A percentile compares a stretch with the other conserved stretches of the same genome.
These are phyloP conservation scores for Coptodon bakossiorum DNA, from an alignment of 2,113 vertebrate genomes.

Conservation along the genomic window DNA sequence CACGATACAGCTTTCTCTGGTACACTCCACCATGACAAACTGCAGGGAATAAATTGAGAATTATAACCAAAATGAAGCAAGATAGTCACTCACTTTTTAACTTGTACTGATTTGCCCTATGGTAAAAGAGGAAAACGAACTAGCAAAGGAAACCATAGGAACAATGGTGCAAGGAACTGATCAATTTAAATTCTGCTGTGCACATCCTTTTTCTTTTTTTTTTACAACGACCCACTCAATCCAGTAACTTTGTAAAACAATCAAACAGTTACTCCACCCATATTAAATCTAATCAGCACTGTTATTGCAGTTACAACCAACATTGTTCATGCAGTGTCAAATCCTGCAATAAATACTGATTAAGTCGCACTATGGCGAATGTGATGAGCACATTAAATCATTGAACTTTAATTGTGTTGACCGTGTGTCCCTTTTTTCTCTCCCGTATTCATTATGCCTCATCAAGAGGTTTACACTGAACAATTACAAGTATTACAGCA, in stretches of 20 bases:
- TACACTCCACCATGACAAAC: constrained; percentile 78
- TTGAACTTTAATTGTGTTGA: constrained; percentile 7
- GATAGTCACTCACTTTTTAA: neutral
- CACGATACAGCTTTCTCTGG: constrained; percentile 82
- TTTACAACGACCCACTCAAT: neutral
- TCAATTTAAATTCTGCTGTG: neutral
- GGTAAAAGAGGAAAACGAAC: neutral
- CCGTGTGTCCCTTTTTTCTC: neutral
- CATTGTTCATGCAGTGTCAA: neutral
- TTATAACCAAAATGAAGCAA: neutral
- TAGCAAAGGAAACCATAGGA: neutral
- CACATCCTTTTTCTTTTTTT: neutral
- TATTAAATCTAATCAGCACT: neutral
- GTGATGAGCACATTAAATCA: constrained; percentile 1
- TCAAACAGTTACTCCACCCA: neutral
- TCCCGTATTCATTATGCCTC: neutral
- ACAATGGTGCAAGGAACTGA: neutral
- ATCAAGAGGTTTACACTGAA: constrained; percentile 2
- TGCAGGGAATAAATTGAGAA: constrained; percentile 9
- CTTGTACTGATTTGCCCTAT: neutral
- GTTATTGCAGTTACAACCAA: neutral
- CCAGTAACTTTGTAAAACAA: neutral
- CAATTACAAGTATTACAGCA: neutral
- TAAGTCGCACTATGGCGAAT: neutral
- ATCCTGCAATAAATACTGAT: neutral